Evolutionary conservation across 2,113 vertebrate species (phyloP), one percentile per base, ranked within the genome.

Genomic region (Paramormyrops kingsleyae): DNA sequence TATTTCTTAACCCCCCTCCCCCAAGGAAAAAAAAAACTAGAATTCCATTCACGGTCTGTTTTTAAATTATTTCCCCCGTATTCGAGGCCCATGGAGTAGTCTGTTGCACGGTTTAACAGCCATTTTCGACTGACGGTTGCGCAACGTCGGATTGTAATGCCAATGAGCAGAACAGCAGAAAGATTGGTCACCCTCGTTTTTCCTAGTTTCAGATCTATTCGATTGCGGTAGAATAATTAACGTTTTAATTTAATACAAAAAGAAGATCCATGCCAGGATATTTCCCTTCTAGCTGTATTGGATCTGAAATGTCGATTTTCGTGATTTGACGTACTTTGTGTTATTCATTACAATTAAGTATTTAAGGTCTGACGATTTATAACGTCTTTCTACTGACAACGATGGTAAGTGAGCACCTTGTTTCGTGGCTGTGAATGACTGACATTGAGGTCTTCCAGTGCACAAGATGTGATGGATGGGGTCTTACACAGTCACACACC

Each of bases 1-100:
- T 44, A 12, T 50, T 87, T 35, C 24, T 59, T 59, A 39, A 53
- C 15, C 15, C 50, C 50, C 49, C 21, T 19, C 8, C 62, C 27
- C 27, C 4, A 13, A 13, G n/a, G 5, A 4, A 12, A 27, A 74
- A 66, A 62, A 19, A 56, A 87, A 87, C 87, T 62, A 8, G 21
- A 88, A 88, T 88, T 35, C 85, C 15, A 87, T 53, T 87, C 85
- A 87, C 49, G 85, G 5, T 52, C n/a, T 49, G 24, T 50, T 85
- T 56, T 53, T 9, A 31, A 50, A 52, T 24, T 5, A 19, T 49
- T 9, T 19, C 35, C 17, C 50, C 15, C 5, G 19, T 53, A 53
- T 42, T 53, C 50, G 15, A 47, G 49, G 17, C 27, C 19, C 46
- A 53, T 4, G 27, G 44, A 47, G 49, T 56, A 53, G 12, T 35